Evolutionary conservation across 1,140 invertebrate species (phyloP).

Genomic region (Hylaeus anthracinus): DNA sequence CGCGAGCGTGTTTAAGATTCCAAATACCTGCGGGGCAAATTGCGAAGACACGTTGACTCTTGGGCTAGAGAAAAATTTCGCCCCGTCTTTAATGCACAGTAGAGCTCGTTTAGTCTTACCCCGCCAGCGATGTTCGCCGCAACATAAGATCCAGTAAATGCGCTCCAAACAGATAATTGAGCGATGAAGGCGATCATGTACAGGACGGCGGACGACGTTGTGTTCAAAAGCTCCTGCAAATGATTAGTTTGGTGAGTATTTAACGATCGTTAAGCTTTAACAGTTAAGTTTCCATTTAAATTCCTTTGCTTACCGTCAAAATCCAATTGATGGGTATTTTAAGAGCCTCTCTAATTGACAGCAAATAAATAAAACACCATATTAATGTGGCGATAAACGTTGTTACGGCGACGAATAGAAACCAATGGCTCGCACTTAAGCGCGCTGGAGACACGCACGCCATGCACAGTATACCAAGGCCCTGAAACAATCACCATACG

Average conservation of each 20-base stretch:
- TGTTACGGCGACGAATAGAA: constrained; percentile 90
- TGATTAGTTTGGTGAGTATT: constrained; percentile 56
- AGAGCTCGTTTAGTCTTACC: constrained; percentile 80
- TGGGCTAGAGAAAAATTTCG: too few species aligned
- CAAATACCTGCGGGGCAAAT: constrained; percentile 86
- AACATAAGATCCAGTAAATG: constrained; percentile 45
- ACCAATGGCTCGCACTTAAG: constrained; percentile 86
- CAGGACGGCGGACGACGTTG: constrained; percentile 85
- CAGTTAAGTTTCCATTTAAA: not conserved
- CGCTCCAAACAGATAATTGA: constrained; percentile 85
- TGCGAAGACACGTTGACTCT: not conserved
- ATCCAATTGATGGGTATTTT: constrained; percentile 92
- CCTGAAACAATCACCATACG: constrained; percentile 82
- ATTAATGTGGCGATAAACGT: constrained; percentile 91
- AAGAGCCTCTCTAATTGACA: constrained; percentile 89
- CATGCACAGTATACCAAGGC: constrained; percentile 92
- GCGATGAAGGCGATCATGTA: constrained; percentile 91
- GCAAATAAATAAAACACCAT: constrained; percentile 89
- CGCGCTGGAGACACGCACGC: constrained; percentile 85
- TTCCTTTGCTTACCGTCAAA: constrained; percentile 85
- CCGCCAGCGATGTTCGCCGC: constrained; percentile 87
- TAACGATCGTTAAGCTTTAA: too few species aligned
- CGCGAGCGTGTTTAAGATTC: constrained; percentile 89
- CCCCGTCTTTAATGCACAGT: not conserved
- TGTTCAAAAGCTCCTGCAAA: constrained; percentile 90